These are phyloP conservation scores for Anastrepha obliqua DNA, from an alignment of 1,140 invertebrate genomes.

Conservation along the genomic window DNA sequence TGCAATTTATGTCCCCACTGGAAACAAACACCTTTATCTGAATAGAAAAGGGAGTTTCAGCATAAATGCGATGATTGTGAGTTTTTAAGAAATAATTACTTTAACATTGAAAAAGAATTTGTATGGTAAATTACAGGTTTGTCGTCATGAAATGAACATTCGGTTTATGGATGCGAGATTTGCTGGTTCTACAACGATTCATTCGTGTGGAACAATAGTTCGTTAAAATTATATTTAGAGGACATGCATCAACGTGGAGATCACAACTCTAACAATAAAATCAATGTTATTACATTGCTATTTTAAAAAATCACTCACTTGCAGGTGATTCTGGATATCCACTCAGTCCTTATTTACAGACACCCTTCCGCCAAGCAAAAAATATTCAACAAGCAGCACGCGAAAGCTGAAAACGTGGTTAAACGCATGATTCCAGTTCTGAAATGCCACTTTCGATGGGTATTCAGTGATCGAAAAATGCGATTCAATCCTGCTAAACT, in stretches of 20 bases:
- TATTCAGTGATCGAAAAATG: neutral
- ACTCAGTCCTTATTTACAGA: neutral
- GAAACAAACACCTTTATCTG: neutral
- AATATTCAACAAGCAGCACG: neutral
- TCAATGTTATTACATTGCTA: neutral
- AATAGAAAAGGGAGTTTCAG: conserved; percentile 29
- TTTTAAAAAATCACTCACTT: neutral
- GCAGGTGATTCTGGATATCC: neutral
- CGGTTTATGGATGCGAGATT: conserved; percentile 38
- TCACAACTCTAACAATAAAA: neutral
- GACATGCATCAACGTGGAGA: neutral
- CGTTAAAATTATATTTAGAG: neutral
- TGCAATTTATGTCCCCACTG: neutral
- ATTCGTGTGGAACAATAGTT: conserved; percentile 20
- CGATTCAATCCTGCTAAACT: neutral
- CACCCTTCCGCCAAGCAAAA: neutral
- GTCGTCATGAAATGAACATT: conserved; percentile 26
- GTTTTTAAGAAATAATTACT: neutral
- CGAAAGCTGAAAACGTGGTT: neutral
- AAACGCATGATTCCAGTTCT: neutral
- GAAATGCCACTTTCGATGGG: neutral
- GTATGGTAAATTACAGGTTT: too few relatives aligned
- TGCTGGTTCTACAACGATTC: conserved; percentile 55
- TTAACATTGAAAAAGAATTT: neutral
- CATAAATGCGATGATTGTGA: conserved; percentile 52